Evolutionary conservation across 2,888 invertebrate genomes (phyloP), one percentile per base, ranked within the genome.

Genomic region (Strigamia transsilvanica): DNA sequence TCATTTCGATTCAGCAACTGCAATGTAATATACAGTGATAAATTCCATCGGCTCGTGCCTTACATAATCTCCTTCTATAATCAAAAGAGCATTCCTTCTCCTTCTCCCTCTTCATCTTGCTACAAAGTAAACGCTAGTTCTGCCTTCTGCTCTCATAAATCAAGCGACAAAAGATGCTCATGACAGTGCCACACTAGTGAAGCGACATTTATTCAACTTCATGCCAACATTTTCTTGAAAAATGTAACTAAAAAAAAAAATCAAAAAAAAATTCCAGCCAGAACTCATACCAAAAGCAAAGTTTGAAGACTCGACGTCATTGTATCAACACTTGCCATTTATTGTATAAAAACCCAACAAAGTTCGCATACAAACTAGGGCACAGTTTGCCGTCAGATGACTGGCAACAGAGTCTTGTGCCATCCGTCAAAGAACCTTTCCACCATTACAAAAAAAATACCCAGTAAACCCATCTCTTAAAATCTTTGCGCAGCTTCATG

Each of bases 121-220:
- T 12, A 66, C 66, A 66, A 23, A 66, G 66, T 66, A 23, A 66
- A 66, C 66, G 66, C 66, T 66, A 23, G 66, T 66, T 66, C 66
- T 66, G 66, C 66, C 66, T 66, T 66, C 66, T 66, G 66, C 66
- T 66, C 66, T 66, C 66, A 66, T 66, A 66, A 66, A 66, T 66
- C 66, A 66, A 23, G 66, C 27, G 66, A 66, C 66, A 66, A 66
- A 66, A 66, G 66, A 66, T 66, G 66, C 66, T 15, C 66, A 66
- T 27, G 66, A 66, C 66, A 66, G 66, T 66, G 66, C 66, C 66
- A 66, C 23, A 66, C 66, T 27, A 66, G 66, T 66, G 66, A 66
- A 66, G 66, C 23, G 66, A 7, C 66, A 66, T 66, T 66, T 66
- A 66, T 66, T 66, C 66, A 27, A 66, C 66, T 32, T 12, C 27